Evolutionary conservation across 2,888 invertebrate genomes (phyloP), one percentile per base, ranked within the genome.

Genomic region (Temnothorax ravouxi): DNA sequence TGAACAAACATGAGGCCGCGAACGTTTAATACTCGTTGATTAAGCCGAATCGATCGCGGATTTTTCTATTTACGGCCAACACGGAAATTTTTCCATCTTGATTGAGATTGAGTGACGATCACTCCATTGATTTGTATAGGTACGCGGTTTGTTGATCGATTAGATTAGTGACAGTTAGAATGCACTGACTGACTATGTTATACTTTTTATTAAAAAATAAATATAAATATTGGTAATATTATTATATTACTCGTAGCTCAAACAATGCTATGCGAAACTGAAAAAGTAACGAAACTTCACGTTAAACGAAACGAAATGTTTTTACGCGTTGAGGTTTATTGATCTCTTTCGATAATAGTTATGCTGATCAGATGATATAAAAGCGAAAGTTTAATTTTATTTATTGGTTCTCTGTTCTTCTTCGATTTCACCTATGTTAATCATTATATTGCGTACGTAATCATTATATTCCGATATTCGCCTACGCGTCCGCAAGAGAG

Each of bases 1-100:
- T 86, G 90, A 87, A 86, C 91, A 90, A 90, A 90, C 88, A 87
- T 66, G 86, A 84, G 81, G 77, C 66, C 77, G 84, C 64, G 64
- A 86, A 85, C 86, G 85, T 84, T 86, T 71, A 84, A 71, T 83
- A 79, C 83, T 77, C 69, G 64, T 34, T 59, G 75, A 77, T 21
- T 61, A 25, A 34, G 79, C 29, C 56, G 21, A 54, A 67, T 52
- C 59, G 34, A 15, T 13, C 11, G 64, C 38, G 34, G 56, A 59
- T 56, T 75, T 67, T 69, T 77, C 59, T 29, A n/a, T n/a, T 75
- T 61, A 18, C 72, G n/a, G 38, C 71, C 29, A 44, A 15, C 34
- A 21, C 34, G 47, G n/a, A n/a, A 29, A 29, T 41, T 52, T 61
- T 52, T 71, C n/a, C 3, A 38, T 59, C 15, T 54, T 41, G 4